These are phyloP conservation scores for Megalops atlanticus DNA, from an alignment of 2,113 vertebrate genomes.

Conservation along the genomic window DNA sequence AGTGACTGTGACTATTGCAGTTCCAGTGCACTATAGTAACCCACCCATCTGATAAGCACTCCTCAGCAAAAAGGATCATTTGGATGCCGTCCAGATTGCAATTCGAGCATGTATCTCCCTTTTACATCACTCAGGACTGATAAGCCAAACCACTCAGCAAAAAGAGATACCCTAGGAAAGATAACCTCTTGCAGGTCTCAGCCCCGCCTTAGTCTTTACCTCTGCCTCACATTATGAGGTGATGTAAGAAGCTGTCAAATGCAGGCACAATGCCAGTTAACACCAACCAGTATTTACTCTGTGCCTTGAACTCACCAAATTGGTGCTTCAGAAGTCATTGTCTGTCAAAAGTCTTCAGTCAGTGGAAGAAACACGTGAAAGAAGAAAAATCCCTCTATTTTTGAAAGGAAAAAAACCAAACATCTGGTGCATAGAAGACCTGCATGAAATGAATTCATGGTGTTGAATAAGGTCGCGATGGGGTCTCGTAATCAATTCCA, in stretches of 20 bases:
- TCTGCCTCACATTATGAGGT: neutral
- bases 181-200: neutral
- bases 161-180: neutral
- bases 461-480: too few species aligned
- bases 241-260: neutral
- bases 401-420: neutral
- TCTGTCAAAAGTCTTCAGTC: neutral
- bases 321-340: too few species aligned
- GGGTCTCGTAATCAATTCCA: neutral
- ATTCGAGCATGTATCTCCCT: neutral
- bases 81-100: neutral
- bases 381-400: neutral
- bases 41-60: neutral
- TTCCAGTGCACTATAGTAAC: too few species aligned
- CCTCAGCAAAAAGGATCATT: neutral
- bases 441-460: neutral
- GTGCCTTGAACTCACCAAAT: too few species aligned
- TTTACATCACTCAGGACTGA: neutral
- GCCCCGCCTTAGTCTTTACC: neutral
- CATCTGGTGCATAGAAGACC: neutral
- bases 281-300: too few species aligned
- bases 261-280: neutral
- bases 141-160: neutral
- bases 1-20: too few species aligned
- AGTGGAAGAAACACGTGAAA: neutral